Percentiles rank a stretch among this genome's conserved stretches.
Conservation (phyloP, 2,888 invertebrate genomes). For the Chymomyza caudatula region DNA sequence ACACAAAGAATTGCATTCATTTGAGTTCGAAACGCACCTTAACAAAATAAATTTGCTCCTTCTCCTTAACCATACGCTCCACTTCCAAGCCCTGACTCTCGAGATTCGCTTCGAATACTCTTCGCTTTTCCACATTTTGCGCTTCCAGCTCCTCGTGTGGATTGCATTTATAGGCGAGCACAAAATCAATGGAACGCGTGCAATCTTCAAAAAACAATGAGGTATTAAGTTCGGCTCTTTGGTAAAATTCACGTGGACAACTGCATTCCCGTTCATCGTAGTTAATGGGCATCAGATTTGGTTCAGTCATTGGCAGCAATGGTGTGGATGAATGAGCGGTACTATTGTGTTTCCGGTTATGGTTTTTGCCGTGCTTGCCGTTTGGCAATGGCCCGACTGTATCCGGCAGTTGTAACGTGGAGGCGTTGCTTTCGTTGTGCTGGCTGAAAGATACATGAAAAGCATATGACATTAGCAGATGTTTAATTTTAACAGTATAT, state of each 20-base stretch:
- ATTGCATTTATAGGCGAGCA: slow-evolving; percentile 86
- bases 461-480: background rate
- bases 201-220: slow-evolving; percentile 86
- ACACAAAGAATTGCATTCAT: background rate
- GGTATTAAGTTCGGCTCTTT: slow-evolving; percentile 61
- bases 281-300: slow-evolving; percentile 30
- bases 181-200: slow-evolving; percentile 86
- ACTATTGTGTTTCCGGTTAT: slow-evolving; percentile 16
- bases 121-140: slow-evolving; percentile 79
- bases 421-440: slow-evolving; percentile 51
- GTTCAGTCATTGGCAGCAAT: slow-evolving; percentile 68
- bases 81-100: slow-evolving; percentile 86
- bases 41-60: slow-evolving; percentile 86
- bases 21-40: slow-evolving; percentile 79
- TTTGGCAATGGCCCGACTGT: slow-evolving; percentile 35
- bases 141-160: slow-evolving; percentile 78
- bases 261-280: slow-evolving; percentile 66
- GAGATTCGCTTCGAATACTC: slow-evolving; percentile 85
- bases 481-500: background rate
- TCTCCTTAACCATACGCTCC: slow-evolving; percentile 83
- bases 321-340: slow-evolving; percentile 29
- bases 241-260: slow-evolving; percentile 59
- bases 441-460: slow-evolving; percentile 21
- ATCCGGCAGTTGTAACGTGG: slow-evolving; percentile 55
- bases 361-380: slow-evolving; percentile 36